Conservation (phyloP, 1,140 invertebrate species). For the Cyclina sinensis region DNA sequence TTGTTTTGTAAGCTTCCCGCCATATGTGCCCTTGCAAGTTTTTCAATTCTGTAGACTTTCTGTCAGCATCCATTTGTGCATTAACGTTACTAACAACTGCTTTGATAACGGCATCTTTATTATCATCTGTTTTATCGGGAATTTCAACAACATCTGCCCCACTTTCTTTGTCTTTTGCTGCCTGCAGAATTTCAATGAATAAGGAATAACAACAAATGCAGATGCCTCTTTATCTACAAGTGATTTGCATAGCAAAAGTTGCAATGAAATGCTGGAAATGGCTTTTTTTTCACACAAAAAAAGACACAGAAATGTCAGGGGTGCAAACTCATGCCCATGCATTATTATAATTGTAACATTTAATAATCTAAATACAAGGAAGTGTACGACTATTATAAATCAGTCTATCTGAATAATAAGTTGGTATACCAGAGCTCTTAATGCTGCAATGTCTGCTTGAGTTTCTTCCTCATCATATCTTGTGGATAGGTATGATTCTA, state of each 20-base stretch:
- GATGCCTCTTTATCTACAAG: too few relatives aligned
- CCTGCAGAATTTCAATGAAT: too few relatives aligned
- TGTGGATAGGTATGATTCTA: conserved; percentile 91
- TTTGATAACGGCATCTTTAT: conserved; percentile 82
- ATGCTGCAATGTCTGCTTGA: conserved; percentile 90
- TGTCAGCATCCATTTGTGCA: conserved; percentile 93
- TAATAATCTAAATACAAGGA: too few relatives aligned
- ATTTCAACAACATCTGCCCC: conserved; percentile 82
- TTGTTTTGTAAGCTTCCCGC: conserved; percentile 93
- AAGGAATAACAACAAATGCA: too few relatives aligned
- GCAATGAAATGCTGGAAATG: too few relatives aligned
- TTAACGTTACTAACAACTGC: conserved; percentile 89
- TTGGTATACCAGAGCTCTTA: conserved; percentile 87
- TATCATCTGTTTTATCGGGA: conserved; percentile 73
- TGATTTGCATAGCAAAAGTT: too few relatives aligned
- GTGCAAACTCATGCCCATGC: too few relatives aligned
- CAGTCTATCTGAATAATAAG: too few relatives aligned
- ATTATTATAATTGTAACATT: too few relatives aligned
- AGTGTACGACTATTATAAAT: too few relatives aligned
- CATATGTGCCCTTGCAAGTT: conserved; percentile 96
- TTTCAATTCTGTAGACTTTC: conserved; percentile 94
- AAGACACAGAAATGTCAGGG: too few relatives aligned
- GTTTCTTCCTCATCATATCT: conserved; percentile 91
- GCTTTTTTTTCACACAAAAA: too few relatives aligned
- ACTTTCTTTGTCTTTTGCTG: conserved; percentile 81